These are phyloP conservation scores for Otis tarda DNA, from an alignment of 2,113 vertebrate species.

Conservation along the genomic window DNA sequence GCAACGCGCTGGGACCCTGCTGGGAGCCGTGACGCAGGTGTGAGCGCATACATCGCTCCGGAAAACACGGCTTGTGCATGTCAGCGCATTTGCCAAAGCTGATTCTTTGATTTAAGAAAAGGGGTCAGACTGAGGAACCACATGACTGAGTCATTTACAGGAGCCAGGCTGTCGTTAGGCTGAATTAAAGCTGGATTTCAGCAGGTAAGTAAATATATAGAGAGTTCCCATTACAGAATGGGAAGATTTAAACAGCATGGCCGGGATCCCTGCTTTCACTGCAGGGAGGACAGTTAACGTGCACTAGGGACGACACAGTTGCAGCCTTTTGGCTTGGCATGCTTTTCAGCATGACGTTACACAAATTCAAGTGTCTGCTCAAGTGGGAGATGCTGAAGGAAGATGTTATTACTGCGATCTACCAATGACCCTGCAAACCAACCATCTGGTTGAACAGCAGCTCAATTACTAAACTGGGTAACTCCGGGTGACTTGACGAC, in stretches of 20 bases:
- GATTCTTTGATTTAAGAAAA: neutral
- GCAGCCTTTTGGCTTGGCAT: neutral
- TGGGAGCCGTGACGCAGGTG: neutral
- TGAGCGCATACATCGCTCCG: accelerated
- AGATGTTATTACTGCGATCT: neutral
- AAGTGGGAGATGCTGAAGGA: neutral
- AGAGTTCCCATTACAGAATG: neutral
- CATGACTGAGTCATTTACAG: neutral
- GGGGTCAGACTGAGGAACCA: neutral
- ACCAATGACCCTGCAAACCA: neutral
- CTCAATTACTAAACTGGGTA: neutral
- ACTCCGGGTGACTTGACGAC: neutral
- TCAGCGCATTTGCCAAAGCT: neutral
- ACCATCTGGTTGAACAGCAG: neutral
- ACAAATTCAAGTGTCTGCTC: neutral
- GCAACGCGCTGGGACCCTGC: neutral
- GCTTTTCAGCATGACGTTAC: neutral
- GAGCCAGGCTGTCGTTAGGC: neutral
- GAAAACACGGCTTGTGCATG: neutral
- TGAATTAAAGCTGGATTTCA: neutral
- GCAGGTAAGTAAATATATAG: neutral
- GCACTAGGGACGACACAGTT: neutral
- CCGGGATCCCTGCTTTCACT: neutral
- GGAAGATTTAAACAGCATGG: neutral
- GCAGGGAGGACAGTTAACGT: neutral